phyloP scores from a whole-genome alignment of 2,888 invertebrate genomes.

The Philhelius pedissequus region DNA sequence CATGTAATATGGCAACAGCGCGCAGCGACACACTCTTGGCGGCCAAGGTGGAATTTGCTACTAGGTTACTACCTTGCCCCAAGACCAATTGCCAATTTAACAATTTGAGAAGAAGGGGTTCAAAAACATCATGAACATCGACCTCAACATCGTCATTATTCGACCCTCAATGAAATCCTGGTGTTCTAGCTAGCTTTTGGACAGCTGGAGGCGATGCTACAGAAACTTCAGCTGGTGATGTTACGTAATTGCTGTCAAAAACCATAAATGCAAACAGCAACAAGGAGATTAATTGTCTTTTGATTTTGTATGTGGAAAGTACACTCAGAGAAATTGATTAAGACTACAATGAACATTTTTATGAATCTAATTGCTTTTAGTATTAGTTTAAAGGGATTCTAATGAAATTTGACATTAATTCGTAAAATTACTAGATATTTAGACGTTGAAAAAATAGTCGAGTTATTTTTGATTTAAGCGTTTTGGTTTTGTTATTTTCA shows the following conservation, averaged over 20 bases:
- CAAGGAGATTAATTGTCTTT: slow-evolving; percentile 27
- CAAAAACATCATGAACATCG: slow-evolving; percentile 9
- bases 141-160: background rate
- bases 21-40: slow-evolving; percentile 20
- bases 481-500: too few relatives aligned
- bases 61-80: background rate
- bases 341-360: too few relatives aligned
- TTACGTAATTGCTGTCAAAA: slow-evolving; percentile 30
- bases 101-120: background rate
- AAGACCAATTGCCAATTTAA: background rate
- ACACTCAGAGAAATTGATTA: background rate
- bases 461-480: too few relatives aligned
- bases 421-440: too few relatives aligned
- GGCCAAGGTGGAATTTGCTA: slow-evolving; percentile 9
- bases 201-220: background rate
- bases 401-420: too few relatives aligned
- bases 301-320: background rate
- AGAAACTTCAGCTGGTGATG: slow-evolving; percentile 10
- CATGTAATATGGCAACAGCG: background rate
- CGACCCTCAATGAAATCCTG: background rate
- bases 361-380: too few relatives aligned
- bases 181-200: background rate
- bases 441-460: too few relatives aligned
- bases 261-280: slow-evolving; percentile 1
- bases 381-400: too few relatives aligned